phyloP scores from a whole-genome alignment of 2,888 invertebrate genomes.

The Athetis lepigone region DNA sequence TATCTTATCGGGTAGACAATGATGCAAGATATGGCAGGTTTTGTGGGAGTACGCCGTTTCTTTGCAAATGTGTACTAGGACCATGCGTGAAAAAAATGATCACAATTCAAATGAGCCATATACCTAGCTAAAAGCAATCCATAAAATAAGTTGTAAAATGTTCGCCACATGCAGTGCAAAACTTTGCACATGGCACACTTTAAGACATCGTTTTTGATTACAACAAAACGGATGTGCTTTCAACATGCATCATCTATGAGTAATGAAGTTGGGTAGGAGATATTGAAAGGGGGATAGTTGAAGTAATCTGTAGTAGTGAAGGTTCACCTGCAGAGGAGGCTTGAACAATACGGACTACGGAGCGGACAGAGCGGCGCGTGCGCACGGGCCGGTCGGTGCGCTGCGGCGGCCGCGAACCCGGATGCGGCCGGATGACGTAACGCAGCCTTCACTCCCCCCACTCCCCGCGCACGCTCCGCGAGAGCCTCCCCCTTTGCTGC shows the following conservation, averaged over 20 bases:
- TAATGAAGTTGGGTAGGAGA: neutral
- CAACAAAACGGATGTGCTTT: constrained; percentile 21
- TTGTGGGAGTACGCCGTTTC: constrained; percentile 4
- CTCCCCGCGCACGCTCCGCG: constrained; percentile 51
- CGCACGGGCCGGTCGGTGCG: too few species aligned
- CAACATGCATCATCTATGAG: constrained; percentile 11
- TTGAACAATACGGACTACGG: constrained; percentile 70
- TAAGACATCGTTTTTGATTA: constrained; percentile 4
- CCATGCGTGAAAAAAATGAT: neutral
- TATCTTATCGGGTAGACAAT: constrained; percentile 53
- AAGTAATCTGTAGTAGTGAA: constrained; percentile 23
- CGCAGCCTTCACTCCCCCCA: constrained; percentile 78
- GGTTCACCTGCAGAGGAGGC: constrained; percentile 54
- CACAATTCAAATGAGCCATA: neutral
- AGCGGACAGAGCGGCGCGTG: constrained; percentile 76
- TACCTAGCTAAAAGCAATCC: too few species aligned
- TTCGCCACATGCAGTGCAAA: neutral
- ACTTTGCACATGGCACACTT: constrained; percentile 27
- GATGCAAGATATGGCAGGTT: constrained; percentile 21
- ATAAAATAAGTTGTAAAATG: neutral
- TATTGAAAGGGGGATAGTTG: neutral
- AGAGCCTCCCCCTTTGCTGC: constrained; percentile 64
- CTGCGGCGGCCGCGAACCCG: constrained; percentile 88
- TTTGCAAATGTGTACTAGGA: neutral
- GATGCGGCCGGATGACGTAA: constrained; percentile 87